A percentile compares a stretch with the other conserved stretches of the same genome.
Conservation (phyloP, 2,888 invertebrate genomes). For the Thereva nobilitata region DNA sequence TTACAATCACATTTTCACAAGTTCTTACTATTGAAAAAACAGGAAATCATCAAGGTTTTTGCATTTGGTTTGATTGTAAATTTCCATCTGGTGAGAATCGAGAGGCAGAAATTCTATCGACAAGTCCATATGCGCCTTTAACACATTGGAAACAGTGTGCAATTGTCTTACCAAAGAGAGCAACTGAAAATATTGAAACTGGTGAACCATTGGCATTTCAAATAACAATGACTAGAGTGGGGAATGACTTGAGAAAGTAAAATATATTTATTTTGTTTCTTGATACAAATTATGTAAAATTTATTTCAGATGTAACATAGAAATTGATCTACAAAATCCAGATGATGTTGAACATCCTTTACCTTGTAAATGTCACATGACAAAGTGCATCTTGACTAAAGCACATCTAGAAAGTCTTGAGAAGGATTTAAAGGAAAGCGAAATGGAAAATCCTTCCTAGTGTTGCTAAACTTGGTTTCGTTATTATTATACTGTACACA, state of each 20-base stretch:
- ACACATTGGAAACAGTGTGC: conserved; percentile 97
- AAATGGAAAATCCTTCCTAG: too few species aligned
- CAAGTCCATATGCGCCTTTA: conserved; percentile 70
- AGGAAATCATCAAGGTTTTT: conserved; percentile 73
- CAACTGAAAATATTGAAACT: conserved; percentile 58
- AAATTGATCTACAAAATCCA: conserved; percentile 71
- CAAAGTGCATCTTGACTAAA: conserved; percentile 76
- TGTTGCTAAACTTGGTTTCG: too few species aligned
- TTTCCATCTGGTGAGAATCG: conserved; percentile 69
- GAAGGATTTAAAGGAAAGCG: conserved; percentile 29
- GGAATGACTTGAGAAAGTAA: conserved; percentile 48
- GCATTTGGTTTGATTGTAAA: conserved; percentile 79
- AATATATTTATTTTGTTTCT: conserved; percentile 1
- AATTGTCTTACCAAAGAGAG: conserved; percentile 72
- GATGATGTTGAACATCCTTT: conserved; percentile 72
- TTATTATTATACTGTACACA: too few species aligned
- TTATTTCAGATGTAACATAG: conserved; percentile 66
- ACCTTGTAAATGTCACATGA: conserved; percentile 76
- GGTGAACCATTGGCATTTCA: conserved; percentile 73
- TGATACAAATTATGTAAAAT: background rate
- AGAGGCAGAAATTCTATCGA: conserved; percentile 71
- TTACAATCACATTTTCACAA: conserved; percentile 65
- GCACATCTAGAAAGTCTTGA: conserved; percentile 52
- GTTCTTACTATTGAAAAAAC: conserved; percentile 60
- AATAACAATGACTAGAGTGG: conserved; percentile 61